Evolutionary conservation across 2,113 vertebrate species (phyloP), one percentile per base, ranked within the genome.

Genomic region (Syngnathus typhle): DNA sequence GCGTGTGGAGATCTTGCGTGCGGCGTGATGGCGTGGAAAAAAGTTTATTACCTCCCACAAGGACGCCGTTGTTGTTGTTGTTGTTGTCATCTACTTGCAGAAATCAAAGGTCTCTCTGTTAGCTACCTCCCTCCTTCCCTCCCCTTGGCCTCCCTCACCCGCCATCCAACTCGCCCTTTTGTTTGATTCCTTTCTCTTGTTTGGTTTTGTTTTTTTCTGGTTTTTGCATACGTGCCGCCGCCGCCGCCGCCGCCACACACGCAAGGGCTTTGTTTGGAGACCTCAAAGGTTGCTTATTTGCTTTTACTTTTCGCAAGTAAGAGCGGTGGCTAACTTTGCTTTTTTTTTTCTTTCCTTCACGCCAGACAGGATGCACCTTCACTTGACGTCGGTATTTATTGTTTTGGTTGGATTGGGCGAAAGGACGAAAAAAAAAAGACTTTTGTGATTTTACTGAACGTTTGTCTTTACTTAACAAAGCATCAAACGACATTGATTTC

Each of bases 61-160:
- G 60, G 60, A 62, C 41, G 39, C 12, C 60, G 60, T 62, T 62
- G 60, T 62, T 62, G 60, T 62, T 23, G 60, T 62, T 23, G 39
- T 62, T 44, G 60, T 10, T 1, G 23, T 46, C 60, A 21, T 44
- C 60, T 62, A 23, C 44, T 62, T 43, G 60, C 60, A 44, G 41
- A 62, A 62, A 62, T 62, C 60, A 62, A 62, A 62, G 60, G 60
- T 62, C 41, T 62, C 60, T 62, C 60, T 62, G 60, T 62, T 62
- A 44, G 60, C 39, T 16, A 5, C 27, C 27, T 32, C 27, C 3
- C 27, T 32, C 27, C 27, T 2, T 32, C 27, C 27, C 27, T 32
- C 8, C 23, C 54, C 4, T 16, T 4, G 7, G 7, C 16, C 58
- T 32, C 36, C 55, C 23, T 8, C 27, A 32, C 23, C 54, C 54